Conservation (phyloP, 2,888 invertebrate genomes). For the Rhogogaster chlorosoma region DNA sequence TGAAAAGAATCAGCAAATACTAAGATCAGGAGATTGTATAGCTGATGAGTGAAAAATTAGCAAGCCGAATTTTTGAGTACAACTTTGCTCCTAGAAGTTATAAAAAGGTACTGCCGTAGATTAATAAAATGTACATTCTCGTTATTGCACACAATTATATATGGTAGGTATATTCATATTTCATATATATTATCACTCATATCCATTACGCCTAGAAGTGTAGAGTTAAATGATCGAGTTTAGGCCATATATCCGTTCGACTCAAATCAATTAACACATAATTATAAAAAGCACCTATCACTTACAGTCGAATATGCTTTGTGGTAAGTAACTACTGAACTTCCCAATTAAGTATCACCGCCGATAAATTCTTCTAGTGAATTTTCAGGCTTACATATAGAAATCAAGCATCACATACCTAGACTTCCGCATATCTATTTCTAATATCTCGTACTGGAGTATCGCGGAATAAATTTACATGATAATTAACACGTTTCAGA, state of each 20-base stretch:
- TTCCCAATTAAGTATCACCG: slow-evolving; percentile 4
- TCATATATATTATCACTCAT: slow-evolving; percentile 23
- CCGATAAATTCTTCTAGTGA: neutral
- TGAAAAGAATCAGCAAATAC: neutral
- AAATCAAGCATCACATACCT: neutral
- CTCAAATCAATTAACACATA: neutral
- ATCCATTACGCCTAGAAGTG: neutral
- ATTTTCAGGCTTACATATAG: neutral
- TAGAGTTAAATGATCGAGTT: neutral
- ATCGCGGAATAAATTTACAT: slow-evolving; percentile 4
- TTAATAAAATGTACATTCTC: slow-evolving; percentile 21
- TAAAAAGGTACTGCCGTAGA: slow-evolving; percentile 37
- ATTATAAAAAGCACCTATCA: neutral
- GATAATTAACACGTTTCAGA: neutral
- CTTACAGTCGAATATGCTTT: neutral
- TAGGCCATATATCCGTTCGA: neutral
- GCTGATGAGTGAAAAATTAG: neutral
- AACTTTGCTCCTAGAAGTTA: neutral
- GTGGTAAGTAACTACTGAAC: neutral
- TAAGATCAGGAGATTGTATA: neutral
- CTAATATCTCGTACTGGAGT: neutral
- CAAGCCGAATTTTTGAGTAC: neutral
- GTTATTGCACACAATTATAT: slow-evolving; percentile 36
- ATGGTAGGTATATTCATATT: slow-evolving; percentile 19
- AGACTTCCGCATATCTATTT: neutral